These are phyloP conservation scores for Reticulitermes speratus DNA, from an alignment of 1,140 invertebrate genomes.

Conservation along the genomic window DNA sequence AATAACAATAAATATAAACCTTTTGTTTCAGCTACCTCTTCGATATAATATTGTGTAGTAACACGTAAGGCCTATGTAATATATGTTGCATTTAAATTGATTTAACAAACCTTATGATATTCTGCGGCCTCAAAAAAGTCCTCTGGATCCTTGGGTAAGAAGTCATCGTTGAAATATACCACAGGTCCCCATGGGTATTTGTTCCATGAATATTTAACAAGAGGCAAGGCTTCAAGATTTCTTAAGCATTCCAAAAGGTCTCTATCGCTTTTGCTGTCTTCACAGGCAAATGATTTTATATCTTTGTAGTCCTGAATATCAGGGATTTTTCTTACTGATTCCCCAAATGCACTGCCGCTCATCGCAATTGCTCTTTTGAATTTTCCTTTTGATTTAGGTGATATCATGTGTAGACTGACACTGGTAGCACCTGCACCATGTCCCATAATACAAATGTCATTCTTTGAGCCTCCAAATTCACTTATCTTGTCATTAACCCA, in stretches of 20 bases:
- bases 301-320: slow-evolving; percentile 3
- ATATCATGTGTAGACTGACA: slow-evolving; percentile 67
- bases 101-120: not conserved
- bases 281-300: not conserved
- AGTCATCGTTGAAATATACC: slow-evolving; percentile 49
- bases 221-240: not conserved
- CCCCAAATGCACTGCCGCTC: slow-evolving; percentile 69
- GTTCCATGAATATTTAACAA: not conserved
- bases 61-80: too few species aligned
- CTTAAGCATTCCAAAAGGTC: not conserved
- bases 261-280: not conserved
- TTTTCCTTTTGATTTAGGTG: slow-evolving; percentile 58
- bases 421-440: slow-evolving; percentile 78
- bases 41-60: too few species aligned
- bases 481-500: slow-evolving; percentile 87
- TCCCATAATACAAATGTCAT: slow-evolving; percentile 85
- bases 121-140: not conserved
- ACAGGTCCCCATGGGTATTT: slow-evolving; percentile 23
- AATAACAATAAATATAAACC: too few species aligned
- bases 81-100: not conserved
- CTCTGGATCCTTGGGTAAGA: not conserved
- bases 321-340: not conserved
- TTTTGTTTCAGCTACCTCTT: too few species aligned
- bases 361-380: slow-evolving; percentile 67
- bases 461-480: slow-evolving; percentile 79